These are phyloP conservation scores for Eilema depressum DNA, from an alignment of 2,888 invertebrate genomes.

Conservation along the genomic window DNA sequence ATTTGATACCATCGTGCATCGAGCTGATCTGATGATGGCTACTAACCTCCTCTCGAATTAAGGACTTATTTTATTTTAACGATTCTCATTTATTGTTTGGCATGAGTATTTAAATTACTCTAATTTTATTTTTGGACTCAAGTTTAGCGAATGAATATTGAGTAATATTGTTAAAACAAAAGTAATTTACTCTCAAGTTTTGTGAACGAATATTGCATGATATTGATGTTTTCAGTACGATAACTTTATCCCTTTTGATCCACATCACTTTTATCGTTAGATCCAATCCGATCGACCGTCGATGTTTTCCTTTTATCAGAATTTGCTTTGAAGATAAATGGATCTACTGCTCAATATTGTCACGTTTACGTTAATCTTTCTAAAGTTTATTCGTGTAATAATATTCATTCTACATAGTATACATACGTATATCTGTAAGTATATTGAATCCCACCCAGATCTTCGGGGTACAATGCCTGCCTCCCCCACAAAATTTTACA, in stretches of 20 bases:
- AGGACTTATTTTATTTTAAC: no score
- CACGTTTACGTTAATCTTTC: background rate
- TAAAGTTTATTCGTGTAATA: background rate
- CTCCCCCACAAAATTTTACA: no score
- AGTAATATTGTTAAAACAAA: background rate
- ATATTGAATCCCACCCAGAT: no score
- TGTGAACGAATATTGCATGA: background rate
- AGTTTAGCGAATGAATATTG: background rate
- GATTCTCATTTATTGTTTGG: background rate
- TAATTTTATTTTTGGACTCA: background rate
- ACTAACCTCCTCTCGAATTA: no score
- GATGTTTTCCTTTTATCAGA: conserved; percentile 36
- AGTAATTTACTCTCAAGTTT: background rate
- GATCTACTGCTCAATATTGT: background rate
- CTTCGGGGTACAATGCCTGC: no score
- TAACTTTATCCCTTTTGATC: conserved; percentile 42
- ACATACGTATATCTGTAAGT: no score
- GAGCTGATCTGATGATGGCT: no score
- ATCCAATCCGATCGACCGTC: conserved; percentile 19
- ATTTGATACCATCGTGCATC: no score
- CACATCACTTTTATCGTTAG: conserved; percentile 41
- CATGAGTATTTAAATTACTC: background rate
- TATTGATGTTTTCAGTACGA: conserved; percentile 20
- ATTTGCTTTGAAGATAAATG: conserved; percentile 19
- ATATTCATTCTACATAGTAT: background rate